Conservation (phyloP, 2,113 vertebrate genomes). For the Dipodomys spectabilis region DNA sequence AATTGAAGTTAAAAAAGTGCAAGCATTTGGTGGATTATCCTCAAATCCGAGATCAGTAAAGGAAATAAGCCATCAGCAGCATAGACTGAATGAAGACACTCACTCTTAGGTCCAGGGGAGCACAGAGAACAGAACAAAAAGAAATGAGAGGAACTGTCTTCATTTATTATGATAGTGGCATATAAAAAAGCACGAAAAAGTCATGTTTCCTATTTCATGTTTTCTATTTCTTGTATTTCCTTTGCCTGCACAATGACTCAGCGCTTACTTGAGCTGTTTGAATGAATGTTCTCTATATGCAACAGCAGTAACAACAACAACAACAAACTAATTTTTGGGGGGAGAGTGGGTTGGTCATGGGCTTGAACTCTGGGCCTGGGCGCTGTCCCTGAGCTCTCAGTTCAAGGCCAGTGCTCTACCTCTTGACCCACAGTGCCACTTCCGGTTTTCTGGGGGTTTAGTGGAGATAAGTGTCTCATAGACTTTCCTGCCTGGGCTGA, state of each 20-base stretch:
- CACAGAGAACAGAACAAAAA: neutral
- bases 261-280: neutral
- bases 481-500: no score
- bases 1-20: conserved; percentile 37
- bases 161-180: neutral
- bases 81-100: neutral
- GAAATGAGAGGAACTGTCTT: neutral
- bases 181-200: neutral
- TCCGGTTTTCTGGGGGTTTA: no score
- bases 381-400: no score
- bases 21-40: conserved; percentile 24
- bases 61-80: neutral
- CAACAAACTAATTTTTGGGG: no score
- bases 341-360: no score
- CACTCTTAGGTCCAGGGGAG: neutral
- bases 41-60: conserved; percentile 58
- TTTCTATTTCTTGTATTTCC: neutral
- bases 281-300: neutral
- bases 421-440: no score
- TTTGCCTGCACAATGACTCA: neutral
- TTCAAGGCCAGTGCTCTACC: no score
- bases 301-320: neutral
- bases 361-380: no score
- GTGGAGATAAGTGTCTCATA: no score
- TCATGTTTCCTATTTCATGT: neutral